Base-by-base conservation (phyloP, 2,113 vertebrate species). In the Ginglymostoma cirratum region DNA sequence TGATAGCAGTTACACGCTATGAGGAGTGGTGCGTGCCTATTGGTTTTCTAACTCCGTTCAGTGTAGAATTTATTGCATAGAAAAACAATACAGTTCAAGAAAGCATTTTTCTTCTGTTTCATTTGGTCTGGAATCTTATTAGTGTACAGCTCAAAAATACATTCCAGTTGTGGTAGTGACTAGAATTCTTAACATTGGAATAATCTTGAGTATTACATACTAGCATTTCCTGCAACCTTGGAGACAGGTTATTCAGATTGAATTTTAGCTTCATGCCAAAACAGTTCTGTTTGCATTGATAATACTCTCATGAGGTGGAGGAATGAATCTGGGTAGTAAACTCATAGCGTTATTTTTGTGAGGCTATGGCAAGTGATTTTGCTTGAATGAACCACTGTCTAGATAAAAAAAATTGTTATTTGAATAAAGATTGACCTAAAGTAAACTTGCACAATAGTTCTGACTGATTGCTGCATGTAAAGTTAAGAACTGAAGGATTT, bases 361-460 rank as follows among this genome's bases (percentile, higher is more conserved):
- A 69, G 66, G 93, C 19, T 42, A 38, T 70, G 93, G 38, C 93
- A 94, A 94, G 70, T 94, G 38, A 21, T 21, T 70, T 94, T 67
- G 34, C 61, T 94, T 94, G 38, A 94, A 69, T 70, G 45, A 94
- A 45, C 66, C 42, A 45, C 93, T 94, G 65, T 94, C 65, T 70
- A 24, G 38, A 94, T 69, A 45, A 69, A 19, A 45, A 69, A 67
- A 19, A 45, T 17, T 45, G 24, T 66, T 42, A 69, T 94, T 94
- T 67, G 65, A 94, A 89, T 87, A 52, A 52, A 87, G 30, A 5
- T 69, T 94, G 21, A 94, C 65, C 92, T 94, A n/a, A 94, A 67
- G 61, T 70, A 70, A 94, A 70, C 93, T 67, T 70, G 65, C 66
- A 94, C 66, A 69, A 67, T 67, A 38, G 90, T 94, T 67, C 90